Percentiles rank a stretch among this genome's conserved stretches.
These are phyloP conservation scores for Molorchus minor DNA, from an alignment of 2,888 invertebrate species.

Conservation along the genomic window DNA sequence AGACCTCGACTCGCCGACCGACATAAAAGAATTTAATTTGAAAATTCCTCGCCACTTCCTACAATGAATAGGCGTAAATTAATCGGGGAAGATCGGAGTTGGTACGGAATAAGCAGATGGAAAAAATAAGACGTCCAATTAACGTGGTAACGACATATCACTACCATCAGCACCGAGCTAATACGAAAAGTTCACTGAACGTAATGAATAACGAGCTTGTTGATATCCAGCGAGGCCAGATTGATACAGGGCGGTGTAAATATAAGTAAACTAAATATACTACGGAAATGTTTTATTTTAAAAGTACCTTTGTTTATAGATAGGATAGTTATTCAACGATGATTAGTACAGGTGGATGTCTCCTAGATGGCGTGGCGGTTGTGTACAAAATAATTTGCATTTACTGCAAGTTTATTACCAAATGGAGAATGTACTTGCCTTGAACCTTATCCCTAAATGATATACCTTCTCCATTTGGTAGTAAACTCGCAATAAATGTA, in stretches of 20 bases:
- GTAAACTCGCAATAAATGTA: no score
- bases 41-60: conserved; percentile 14
- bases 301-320: no score
- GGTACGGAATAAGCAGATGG: conserved; percentile 13
- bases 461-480: no score
- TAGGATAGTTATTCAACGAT: no score
- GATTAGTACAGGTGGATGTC: no score
- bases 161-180: conserved; percentile 35
- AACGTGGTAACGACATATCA: conserved; percentile 43
- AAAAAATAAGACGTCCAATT: conserved; percentile 46
- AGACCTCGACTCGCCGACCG: conserved; percentile 2
- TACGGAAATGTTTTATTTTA: no score
- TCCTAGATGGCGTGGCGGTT: no score
- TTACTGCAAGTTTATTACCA: no score
- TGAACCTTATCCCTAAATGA: no score
- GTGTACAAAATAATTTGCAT: no score
- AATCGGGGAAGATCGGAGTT: conserved; percentile 21
- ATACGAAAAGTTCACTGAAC: conserved; percentile 41
- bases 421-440: no score
- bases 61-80: conserved; percentile 17
- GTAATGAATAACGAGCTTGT: conserved; percentile 40
- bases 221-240: conserved; percentile 2
- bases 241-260: conserved; percentile 12
- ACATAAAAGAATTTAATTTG: conserved; percentile 16
- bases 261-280: no score